Percentiles rank a stretch among this genome's conserved stretches.
phyloP scores from a whole-genome alignment of 2,113 vertebrate genomes.

The Cichladusa arquata region DNA sequence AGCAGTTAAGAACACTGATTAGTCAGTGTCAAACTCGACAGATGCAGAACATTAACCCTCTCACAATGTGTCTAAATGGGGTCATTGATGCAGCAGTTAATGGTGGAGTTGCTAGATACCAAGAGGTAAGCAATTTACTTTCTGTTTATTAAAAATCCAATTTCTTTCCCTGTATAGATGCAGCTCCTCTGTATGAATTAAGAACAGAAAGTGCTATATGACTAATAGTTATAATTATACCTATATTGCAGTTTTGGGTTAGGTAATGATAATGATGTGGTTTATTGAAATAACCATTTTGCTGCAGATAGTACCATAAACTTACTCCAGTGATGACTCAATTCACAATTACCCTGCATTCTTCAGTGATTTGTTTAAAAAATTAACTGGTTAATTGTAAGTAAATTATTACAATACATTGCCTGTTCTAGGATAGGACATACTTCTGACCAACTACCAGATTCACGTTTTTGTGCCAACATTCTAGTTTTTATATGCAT shows the following conservation, averaged over 20 bases:
- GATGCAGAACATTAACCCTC: constrained; percentile 97
- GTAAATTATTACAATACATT: neutral
- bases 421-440: neutral
- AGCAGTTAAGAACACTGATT: constrained; percentile 92
- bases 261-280: neutral
- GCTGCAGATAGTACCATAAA: neutral
- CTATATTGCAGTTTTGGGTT: neutral
- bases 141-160: neutral
- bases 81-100: constrained; percentile 98
- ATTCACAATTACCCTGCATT: neutral
- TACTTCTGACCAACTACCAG: neutral
- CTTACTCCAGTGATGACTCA: neutral
- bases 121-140: constrained; percentile 82
- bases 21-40: constrained; percentile 93
- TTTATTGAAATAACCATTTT: neutral
- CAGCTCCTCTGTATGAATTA: neutral
- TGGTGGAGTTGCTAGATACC: constrained; percentile 94
- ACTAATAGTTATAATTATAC: neutral
- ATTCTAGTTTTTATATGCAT: neutral
- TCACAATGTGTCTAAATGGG: constrained; percentile 98
- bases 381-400: neutral
- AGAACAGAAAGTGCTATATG: neutral
- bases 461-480: neutral
- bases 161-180: neutral
- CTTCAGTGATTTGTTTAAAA: neutral